Evolutionary conservation across 1,140 invertebrate genomes (phyloP), one percentile per base, ranked within the genome.

Genomic region (Lepidurus packardi): DNA sequence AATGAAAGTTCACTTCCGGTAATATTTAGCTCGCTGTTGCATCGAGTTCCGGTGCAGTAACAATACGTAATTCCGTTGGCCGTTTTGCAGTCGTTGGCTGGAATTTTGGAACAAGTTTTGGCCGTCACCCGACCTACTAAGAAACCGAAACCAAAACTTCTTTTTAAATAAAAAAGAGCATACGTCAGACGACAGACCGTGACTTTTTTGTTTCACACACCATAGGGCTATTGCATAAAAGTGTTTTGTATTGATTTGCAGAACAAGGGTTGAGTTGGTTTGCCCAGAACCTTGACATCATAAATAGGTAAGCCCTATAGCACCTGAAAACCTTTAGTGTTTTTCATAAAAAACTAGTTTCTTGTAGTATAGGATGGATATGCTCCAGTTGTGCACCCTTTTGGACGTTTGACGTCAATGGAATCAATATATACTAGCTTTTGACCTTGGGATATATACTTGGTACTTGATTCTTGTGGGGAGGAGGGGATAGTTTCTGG

Each of bases 31-130:
- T 82, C 82, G 16, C 84, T 84, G 77, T 89, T 89, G 82, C 88
- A 89, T 0, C 88, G 84, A 13, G 85, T 82, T 7, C 85, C 85
- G 7, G 83, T 84, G 81, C 88, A 89, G 7, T 87, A 87, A 79
- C 88, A 89, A 9, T 85, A 86, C 80, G 85, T 85, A 25, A 86
- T 86, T 6, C 82, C 83, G 79, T 85, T 87, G 1, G 85, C 87
- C 21, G 84, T 83, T 80, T 86, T 85, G 81, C 86, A 88, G 78
- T 84, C 86, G n/a, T 85, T 81, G 6, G 85, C 81, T 75, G 84
- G 84, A 78, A 87, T 85, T 79, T 86, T 84, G 44, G 87, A 84
- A 81, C 87, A 86, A 34, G 85, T 85, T 43, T 78, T 78, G 41
- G 53, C 65, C 25, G 42, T 78, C 43, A 24, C 24, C 5, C 74